Percentiles rank a stretch among this genome's conserved stretches.
Evolutionary conservation across 2,113 vertebrate genomes (phyloP).

Genomic region (Xyliphius kryptos): DNA sequence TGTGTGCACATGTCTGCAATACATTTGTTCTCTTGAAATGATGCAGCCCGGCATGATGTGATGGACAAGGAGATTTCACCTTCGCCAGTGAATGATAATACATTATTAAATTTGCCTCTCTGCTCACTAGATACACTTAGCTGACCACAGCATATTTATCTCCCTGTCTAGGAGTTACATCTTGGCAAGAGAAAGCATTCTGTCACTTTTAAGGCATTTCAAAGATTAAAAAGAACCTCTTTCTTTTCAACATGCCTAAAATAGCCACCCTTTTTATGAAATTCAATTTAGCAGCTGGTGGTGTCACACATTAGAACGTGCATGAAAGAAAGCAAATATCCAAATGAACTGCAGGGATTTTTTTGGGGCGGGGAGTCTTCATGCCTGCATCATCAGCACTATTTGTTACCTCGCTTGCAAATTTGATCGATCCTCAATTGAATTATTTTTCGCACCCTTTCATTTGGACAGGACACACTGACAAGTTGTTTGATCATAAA

Average conservation of each 20-base stretch:
- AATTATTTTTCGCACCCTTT: conserved; percentile 72
- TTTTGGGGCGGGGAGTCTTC: conserved; percentile 69
- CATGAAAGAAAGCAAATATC: conserved; percentile 79
- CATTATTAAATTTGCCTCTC: conserved; percentile 99
- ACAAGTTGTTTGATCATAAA: conserved; percentile 78
- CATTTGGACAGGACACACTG: conserved; percentile 69
- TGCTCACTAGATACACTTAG: conserved; percentile 99
- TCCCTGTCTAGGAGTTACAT: conserved; percentile 94
- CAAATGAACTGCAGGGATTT: conserved; percentile 73
- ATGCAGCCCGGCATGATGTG: conserved; percentile 75
- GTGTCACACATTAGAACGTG: conserved; percentile 91
- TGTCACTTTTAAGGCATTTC: conserved; percentile 99
- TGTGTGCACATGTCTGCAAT: conserved; percentile 51
- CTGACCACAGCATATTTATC: conserved; percentile 99
- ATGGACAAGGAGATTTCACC: conserved; percentile 99
- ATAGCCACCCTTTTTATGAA: conserved; percentile 70
- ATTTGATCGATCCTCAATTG: conserved; percentile 79
- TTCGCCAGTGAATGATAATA: conserved; percentile 99
- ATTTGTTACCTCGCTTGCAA: conserved; percentile 66
- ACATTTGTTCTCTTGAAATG: conserved; percentile 65
- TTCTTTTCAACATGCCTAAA: conserved; percentile 98
- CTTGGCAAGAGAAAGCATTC: conserved; percentile 99
- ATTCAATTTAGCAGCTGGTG: conserved; percentile 95
- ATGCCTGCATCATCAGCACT: conserved; percentile 77
- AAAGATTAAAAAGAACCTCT: conserved; percentile 99